phyloP scores from a whole-genome alignment of 1,140 invertebrate species.

The Procambarus clarkii region DNA sequence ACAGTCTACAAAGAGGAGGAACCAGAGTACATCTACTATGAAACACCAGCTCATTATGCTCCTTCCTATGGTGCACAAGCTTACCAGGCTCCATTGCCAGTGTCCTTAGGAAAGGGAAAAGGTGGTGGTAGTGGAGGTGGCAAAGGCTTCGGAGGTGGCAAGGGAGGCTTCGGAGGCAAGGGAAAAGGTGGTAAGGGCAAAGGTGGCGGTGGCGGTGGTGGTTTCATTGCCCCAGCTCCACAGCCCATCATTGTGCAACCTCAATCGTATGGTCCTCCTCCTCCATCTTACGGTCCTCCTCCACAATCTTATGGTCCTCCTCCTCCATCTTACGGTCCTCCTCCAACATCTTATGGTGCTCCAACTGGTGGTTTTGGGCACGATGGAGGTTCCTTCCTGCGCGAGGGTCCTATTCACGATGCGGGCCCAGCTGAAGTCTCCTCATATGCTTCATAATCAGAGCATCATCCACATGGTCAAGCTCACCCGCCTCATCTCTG shows the following conservation, averaged over 20 bases:
- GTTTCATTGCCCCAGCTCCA: neutral
- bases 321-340: neutral
- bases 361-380: neutral
- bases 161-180: slow-evolving; percentile 14
- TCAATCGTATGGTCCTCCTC: slow-evolving; percentile 21
- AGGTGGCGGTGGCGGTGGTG: slow-evolving; percentile 24
- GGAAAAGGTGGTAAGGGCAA: neutral
- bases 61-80: neutral
- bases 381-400: no score
- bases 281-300: slow-evolving; percentile 27
- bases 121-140: neutral
- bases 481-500: neutral
- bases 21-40: slow-evolving; percentile 29
- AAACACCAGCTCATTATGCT: neutral
- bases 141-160: neutral
- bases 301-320: slow-evolving; percentile 12
- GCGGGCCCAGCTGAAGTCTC: slow-evolving; percentile 6
- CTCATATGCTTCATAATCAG: slow-evolving; percentile 41
- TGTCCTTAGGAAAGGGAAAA: neutral
- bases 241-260: neutral
- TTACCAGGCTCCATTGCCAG: neutral
- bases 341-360: slow-evolving; percentile 27
- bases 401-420: no score
- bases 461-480: neutral
- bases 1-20: slow-evolving; percentile 1